Base-by-base conservation (phyloP, 2,797 vertebrate genomes). In the Fistularia tabacaria region DNA sequence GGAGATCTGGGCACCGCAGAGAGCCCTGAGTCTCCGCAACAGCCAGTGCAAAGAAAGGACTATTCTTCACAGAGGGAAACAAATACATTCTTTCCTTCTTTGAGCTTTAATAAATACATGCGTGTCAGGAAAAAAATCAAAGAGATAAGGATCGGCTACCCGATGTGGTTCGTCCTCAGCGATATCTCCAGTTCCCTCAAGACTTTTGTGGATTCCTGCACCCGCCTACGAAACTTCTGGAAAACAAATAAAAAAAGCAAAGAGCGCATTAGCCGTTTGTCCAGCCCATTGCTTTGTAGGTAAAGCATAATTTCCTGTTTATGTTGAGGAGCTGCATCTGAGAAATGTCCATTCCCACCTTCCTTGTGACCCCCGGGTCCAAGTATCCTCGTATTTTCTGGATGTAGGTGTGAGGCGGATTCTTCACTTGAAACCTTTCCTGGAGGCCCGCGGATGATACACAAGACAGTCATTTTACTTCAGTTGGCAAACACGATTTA, bases 401-500 rank as follows among this genome's bases (percentile, higher is more conserved):
- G 82, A 99, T 98, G 70, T 99, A 99, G 0, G 97, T 97, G 64
- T 99, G 97, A 0, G 97, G 97, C 38, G 97, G 97, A 61, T 99
- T 99, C 90, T 99, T 99, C 81, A 99, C 97, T 76, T 99, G 97
- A 85, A 99, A 99, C 54, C 97, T 92, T 83, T 99, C 97, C 97
- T 99, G 85, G 49, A 14, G 61, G 38, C 49, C n/a, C n/a, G n/a
- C 13, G 63, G 12, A 41, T 39, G 14, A 55, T 54, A 75, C 7
- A 68, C 51, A 62, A 79, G 37, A 60, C 41, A 11, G 54, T 25
- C 7, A 37, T 58, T 44, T 44, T 5, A 50, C 40, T 9, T 49
- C 7, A n/a, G 14, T 13, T 9, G 25, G 9, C 8, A 10, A 4
- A 37, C n/a, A 8, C 7, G 1, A 7, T 36, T 36, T 49, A 3